A percentile compares a stretch with the other conserved stretches of the same genome.
phyloP scores from a whole-genome alignment of 2,888 invertebrate species.

The Tenthredo amoena region DNA sequence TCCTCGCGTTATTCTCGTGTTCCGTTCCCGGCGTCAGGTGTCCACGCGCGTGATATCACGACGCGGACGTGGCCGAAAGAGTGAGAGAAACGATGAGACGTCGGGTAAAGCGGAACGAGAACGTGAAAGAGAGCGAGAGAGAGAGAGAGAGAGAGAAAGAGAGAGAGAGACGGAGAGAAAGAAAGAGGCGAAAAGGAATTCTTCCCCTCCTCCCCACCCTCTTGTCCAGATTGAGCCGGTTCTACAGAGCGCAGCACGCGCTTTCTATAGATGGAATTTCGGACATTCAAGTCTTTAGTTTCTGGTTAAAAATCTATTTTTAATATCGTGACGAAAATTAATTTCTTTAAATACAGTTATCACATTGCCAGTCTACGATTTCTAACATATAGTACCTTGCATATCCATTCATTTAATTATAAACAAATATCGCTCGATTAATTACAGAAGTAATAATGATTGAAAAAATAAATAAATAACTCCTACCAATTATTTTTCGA shows the following conservation, averaged over 20 bases:
- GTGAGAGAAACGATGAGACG: background rate
- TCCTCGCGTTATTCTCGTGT: background rate
- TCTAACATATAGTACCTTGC: background rate
- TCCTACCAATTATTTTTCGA: background rate
- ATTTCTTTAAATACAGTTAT: background rate
- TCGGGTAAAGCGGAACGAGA: constrained; percentile 6
- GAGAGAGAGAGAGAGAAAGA: background rate
- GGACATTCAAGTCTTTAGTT: constrained; percentile 37
- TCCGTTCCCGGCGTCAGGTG: constrained; percentile 19
- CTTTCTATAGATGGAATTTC: constrained; percentile 49
- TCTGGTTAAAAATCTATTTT: constrained; percentile 33
- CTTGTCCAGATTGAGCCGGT: constrained; percentile 27
- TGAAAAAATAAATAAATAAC: background rate
- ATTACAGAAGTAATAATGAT: background rate
- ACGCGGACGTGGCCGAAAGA: background rate
- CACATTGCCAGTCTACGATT: background rate
- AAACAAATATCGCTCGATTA: background rate
- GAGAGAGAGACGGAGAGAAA: constrained; percentile 5
- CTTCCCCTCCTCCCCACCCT: background rate
- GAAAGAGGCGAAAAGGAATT: background rate
- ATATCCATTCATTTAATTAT: background rate
- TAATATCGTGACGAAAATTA: constrained; percentile 26
- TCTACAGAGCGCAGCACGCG: constrained; percentile 26
- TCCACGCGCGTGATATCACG: constrained; percentile 27
- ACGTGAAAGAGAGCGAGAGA: background rate